Percentiles rank a stretch among this genome's conserved stretches.
Conservation (phyloP, 2,888 invertebrate species). For the Tetramorium bicarinatum region DNA sequence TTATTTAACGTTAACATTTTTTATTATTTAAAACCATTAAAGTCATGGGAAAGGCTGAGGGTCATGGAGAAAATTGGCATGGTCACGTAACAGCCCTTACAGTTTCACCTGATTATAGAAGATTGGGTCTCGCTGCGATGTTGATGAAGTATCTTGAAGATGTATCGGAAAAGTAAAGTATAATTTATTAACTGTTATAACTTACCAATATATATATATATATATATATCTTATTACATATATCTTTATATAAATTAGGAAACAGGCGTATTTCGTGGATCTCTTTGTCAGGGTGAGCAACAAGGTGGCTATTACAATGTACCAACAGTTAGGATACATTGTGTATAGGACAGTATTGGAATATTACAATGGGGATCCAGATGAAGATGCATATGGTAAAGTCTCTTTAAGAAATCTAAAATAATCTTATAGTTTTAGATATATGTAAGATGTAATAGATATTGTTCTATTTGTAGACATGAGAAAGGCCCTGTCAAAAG, state of each 20-base stretch:
- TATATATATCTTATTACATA: neutral
- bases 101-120: conserved; percentile 97
- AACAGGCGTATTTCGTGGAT: conserved; percentile 98
- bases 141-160: conserved; percentile 98
- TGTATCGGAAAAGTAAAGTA: conserved; percentile 95
- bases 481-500: conserved; percentile 98
- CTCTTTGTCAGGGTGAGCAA: conserved; percentile 99
- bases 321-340: conserved; percentile 97
- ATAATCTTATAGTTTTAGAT: neutral
- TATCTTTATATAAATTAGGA: conserved; percentile 88
- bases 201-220: neutral
- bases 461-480: conserved; percentile 92
- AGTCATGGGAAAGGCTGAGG: conserved; percentile 99
- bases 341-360: conserved; percentile 98
- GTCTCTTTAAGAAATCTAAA: neutral
- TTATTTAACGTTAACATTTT: neutral
- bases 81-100: conserved; percentile 99
- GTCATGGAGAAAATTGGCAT: conserved; percentile 98
- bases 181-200: conserved; percentile 2
- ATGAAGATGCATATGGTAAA: conserved; percentile 99
- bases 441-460: neutral
- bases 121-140: conserved; percentile 96
- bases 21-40: conserved; percentile 78
- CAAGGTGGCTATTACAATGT: conserved; percentile 99
- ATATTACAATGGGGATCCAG: conserved; percentile 99